phyloP scores from a whole-genome alignment of 92 coral and sea anemone genomes.

The Phenganax stokvisi region DNA sequence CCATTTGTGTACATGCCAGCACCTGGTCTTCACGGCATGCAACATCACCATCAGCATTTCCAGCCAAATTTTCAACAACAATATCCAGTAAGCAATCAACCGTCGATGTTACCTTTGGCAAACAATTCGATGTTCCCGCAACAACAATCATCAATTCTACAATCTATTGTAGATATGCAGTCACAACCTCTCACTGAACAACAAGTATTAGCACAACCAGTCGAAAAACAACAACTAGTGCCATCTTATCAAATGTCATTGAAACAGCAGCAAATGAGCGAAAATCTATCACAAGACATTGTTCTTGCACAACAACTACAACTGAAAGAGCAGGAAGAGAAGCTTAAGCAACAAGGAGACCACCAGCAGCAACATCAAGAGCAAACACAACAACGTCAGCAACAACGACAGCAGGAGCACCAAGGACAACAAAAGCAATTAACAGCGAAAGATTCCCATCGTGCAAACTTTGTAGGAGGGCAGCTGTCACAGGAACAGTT shows the following conservation, averaged over 20 bases:
- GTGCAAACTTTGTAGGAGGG: neutral
- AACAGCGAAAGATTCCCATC: neutral
- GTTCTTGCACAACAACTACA: constrained; percentile 4
- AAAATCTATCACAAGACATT: neutral
- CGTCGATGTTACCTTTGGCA: neutral
- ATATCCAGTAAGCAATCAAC: neutral
- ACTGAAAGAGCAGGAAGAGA: neutral
- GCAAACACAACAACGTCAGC: neutral
- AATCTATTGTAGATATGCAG: neutral
- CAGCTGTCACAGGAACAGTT: constrained; percentile 11
- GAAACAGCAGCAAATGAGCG: neutral
- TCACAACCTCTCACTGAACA: neutral
- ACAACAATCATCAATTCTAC: neutral
- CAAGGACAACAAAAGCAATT: neutral
- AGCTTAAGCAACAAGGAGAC: neutral
- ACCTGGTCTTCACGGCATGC: neutral
- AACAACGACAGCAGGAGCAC: constrained; percentile 13
- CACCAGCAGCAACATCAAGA: neutral
- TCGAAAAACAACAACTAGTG: neutral
- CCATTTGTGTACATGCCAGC: constrained; percentile 33
- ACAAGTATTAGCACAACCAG: neutral
- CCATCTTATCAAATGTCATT: neutral
- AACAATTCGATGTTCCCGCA: neutral
- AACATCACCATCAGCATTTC: constrained; percentile 29
- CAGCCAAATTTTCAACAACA: constrained; percentile 17